Percentiles rank a stretch among this genome's conserved stretches.
Evolutionary conservation across 2,797 vertebrate species (phyloP).

Genomic region (Petrocephalus sullivani): DNA sequence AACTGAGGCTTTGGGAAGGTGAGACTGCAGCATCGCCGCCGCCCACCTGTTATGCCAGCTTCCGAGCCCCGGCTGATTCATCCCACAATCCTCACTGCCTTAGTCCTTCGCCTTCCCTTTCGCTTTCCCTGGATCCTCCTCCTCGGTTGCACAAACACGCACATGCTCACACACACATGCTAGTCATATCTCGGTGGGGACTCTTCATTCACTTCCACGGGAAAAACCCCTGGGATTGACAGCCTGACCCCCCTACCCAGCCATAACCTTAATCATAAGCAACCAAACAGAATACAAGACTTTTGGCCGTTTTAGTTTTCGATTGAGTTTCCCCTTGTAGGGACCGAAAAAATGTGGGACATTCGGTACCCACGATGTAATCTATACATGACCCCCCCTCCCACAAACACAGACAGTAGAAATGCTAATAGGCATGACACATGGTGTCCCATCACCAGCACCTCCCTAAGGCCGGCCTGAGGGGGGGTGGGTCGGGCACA

Average conservation of each 20-base stretch:
- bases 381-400: not conserved
- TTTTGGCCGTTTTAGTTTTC: not conserved
- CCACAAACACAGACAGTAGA: constrained; percentile 44
- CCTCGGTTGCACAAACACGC: constrained; percentile 22
- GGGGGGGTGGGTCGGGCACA: constrained; percentile 75
- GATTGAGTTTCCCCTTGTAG: no score
- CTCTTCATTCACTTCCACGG: no score
- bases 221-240: no score
- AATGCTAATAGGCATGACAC: constrained; percentile 73
- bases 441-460: constrained; percentile 70
- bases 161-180: not conserved
- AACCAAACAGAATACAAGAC: not conserved
- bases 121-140: not conserved
- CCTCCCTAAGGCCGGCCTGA: constrained; percentile 74
- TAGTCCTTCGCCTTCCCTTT: not conserved
- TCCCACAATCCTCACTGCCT: not conserved
- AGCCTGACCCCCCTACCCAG: no score
- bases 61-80: not conserved
- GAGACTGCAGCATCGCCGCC: not conserved
- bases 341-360: no score
- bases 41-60: not conserved
- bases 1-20: constrained; percentile 48
- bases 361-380: not conserved
- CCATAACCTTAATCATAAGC: not conserved
- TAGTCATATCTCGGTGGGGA: not conserved